Percentiles rank a stretch among this genome's conserved stretches.
These are phyloP conservation scores for Glossophaga mutica DNA, from an alignment of 2,797 vertebrate genomes.

Conservation along the genomic window DNA sequence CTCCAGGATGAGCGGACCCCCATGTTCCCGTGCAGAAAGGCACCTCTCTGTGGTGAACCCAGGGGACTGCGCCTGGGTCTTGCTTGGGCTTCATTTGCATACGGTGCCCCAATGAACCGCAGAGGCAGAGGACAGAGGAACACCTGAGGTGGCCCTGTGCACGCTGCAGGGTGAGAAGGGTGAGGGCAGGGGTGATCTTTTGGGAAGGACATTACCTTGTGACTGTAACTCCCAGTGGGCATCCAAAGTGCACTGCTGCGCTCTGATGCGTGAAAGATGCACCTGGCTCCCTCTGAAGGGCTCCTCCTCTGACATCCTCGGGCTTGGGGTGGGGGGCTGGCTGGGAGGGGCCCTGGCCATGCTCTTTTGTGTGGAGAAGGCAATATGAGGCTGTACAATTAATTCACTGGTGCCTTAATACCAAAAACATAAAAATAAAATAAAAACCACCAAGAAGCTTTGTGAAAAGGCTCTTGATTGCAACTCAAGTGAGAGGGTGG, in stretches of 20 bases:
- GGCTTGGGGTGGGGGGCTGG: background rate
- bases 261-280: fast-evolving
- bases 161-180: background rate
- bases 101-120: fast-evolving
- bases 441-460: conserved; percentile 37
- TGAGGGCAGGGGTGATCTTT: background rate
- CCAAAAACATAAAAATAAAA: conserved; percentile 54
- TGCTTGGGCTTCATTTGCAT: background rate
- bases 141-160: background rate
- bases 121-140: background rate
- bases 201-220: background rate
- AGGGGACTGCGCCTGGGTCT: background rate
- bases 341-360: background rate
- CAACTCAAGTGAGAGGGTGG: background rate
- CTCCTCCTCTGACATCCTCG: background rate
- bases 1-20: background rate
- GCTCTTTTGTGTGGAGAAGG: background rate
- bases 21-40: background rate
- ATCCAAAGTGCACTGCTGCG: background rate
- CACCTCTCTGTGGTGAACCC: background rate
- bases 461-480: conserved; percentile 11
- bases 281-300: background rate
- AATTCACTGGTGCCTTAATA: background rate
- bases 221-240: background rate
- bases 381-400: background rate